A percentile compares a stretch with the other conserved stretches of the same genome.
These are phyloP conservation scores for Eupithecia tripunctaria DNA, from an alignment of 2,888 invertebrate species.

Conservation along the genomic window DNA sequence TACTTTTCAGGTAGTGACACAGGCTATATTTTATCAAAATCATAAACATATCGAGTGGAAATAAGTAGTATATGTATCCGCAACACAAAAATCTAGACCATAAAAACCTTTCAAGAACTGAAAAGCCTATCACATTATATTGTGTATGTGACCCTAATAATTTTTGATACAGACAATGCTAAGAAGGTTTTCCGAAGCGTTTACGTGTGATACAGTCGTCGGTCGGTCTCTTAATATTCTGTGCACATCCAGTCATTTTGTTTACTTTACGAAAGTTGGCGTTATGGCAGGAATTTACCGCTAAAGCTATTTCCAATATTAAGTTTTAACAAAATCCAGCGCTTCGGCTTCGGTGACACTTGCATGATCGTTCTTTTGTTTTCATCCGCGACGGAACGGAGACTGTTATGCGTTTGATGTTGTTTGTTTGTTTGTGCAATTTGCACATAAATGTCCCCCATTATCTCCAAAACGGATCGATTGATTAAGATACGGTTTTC, in stretches of 20 bases:
- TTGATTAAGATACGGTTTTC: too few species aligned
- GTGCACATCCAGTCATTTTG: constrained; percentile 1
- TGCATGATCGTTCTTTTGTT: not conserved
- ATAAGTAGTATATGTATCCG: too few species aligned
- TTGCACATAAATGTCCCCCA: too few species aligned
- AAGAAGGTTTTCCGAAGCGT: not conserved
- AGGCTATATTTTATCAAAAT: too few species aligned
- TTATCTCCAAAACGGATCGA: too few species aligned
- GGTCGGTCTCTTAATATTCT: not conserved
- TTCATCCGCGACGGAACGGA: too few species aligned
- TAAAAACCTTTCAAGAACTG: too few species aligned
- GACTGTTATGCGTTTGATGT: too few species aligned
- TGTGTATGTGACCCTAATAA: not conserved
- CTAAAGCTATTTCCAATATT: constrained; percentile 4
- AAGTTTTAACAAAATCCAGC: not conserved
- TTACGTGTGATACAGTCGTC: not conserved
- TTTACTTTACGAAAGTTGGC: constrained; percentile 4
- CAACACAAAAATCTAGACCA: too few species aligned
- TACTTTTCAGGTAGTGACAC: too few species aligned
- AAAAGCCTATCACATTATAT: not conserved
- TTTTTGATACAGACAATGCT: not conserved
- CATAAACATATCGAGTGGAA: too few species aligned
- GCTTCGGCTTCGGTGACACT: not conserved
- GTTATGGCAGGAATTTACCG: not conserved
- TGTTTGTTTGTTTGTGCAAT: too few species aligned